Evolutionary conservation across 2,888 invertebrate genomes (phyloP), one percentile per base, ranked within the genome.

Genomic region (Sepioteuthis lessoniana): DNA sequence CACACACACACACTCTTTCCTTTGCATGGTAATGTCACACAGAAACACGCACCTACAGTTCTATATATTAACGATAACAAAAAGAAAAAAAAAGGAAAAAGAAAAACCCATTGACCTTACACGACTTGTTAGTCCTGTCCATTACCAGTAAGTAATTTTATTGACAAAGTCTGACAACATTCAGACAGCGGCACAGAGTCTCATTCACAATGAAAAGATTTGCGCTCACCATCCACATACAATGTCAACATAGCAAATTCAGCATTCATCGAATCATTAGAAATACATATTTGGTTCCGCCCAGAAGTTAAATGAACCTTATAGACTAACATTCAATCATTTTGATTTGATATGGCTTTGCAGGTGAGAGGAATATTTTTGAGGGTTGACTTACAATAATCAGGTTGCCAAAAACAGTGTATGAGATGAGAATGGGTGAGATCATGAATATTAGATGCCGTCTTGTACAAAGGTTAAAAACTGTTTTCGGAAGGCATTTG

Each of bases 101-200:
- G 19, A 13, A n/a, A 76, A 76, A 76, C 4, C 13, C n/a, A 76
- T 76, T 76, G 76, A 76, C 76, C 76, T 76, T n/a, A n/a, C n/a
- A 76, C 76, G 76, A 76, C n/a, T 76, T 76, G 76, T 76, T 76
- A 76, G 76, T 76, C 76, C 76, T 76, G 76, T 76, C 76, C 76
- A 76, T 76, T 76, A 76, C n/a, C n/a, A 16, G 13, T n/a, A 76
- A n/a, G 76, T 76, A 76, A 76, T 76, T 76, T 76, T 76, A 76
- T 76, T 76, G 76, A 76, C 76, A 76, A 76, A 76, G 76, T n/a
- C 76, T 76, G 76, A 76, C 76, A n/a, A n/a, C 76, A 76, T 76
- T 76, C 76, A 76, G n/a, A n/a, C 76, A 76, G n/a, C n/a, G 35
- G n/a, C n/a, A 25, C 19, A 16, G n/a, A 76, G 76, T 76, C 19